phyloP scores from a whole-genome alignment of 1,140 invertebrate species.

The Thaumatotibia leucotreta region DNA sequence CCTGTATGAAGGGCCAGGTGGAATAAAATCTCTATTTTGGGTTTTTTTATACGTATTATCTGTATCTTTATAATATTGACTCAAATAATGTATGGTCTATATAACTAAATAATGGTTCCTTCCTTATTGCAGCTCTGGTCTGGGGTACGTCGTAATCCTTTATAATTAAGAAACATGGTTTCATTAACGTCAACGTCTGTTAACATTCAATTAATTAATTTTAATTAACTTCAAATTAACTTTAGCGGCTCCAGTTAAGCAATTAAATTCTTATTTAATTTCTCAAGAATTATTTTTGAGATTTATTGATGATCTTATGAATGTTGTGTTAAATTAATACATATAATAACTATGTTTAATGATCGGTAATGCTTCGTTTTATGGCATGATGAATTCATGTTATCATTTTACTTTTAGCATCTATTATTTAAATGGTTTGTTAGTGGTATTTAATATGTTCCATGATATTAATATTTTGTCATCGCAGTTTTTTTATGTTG shows the following conservation, averaged over 20 bases:
- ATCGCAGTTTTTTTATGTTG: too few relatives aligned
- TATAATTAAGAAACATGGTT: constrained; percentile 5
- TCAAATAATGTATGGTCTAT: too few relatives aligned
- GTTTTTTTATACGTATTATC: too few relatives aligned
- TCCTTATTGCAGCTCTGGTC: too few relatives aligned
- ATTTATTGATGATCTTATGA: not conserved
- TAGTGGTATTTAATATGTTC: too few relatives aligned
- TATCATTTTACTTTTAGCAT: too few relatives aligned
- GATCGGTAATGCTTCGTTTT: not conserved
- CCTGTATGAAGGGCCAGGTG: too few relatives aligned
- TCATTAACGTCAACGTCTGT: not conserved
- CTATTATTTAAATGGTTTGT: too few relatives aligned
- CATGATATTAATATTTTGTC: too few relatives aligned
- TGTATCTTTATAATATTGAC: too few relatives aligned
- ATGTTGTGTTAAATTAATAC: not conserved
- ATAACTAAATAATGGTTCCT: too few relatives aligned
- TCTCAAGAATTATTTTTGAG: not conserved
- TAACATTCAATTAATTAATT: not conserved
- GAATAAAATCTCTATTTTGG: too few relatives aligned
- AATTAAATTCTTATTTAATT: not conserved
- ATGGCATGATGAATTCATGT: not conserved
- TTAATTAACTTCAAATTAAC: constrained; percentile 6
- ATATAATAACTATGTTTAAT: not conserved
- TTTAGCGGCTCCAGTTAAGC: not conserved
- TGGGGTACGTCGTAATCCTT: not conserved